Evolutionary conservation across 1,140 invertebrate genomes (phyloP), one percentile per base, ranked within the genome.

Genomic region (Euwallacea similis): DNA sequence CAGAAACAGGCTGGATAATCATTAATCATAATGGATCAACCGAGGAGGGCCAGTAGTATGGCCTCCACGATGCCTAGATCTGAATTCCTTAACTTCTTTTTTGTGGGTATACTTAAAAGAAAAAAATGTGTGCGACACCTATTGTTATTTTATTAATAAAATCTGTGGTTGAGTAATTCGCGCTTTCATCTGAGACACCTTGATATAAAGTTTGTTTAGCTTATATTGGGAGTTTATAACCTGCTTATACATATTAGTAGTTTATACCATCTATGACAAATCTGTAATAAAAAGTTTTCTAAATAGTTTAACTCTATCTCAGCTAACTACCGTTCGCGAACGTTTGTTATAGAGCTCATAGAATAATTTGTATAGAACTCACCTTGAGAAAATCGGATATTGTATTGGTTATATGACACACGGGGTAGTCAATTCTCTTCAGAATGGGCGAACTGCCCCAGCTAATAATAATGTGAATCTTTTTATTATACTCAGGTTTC

Each of bases 401-500:
- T 33, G 21, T 33, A 2, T 33, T 33, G 21, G 4, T 4, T 33
- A 33, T 2, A 33, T 33, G 21, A 33, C 10, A 7, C 0, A 64
- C 0, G 11, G 69, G 69, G 47, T 65, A 64, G 16, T 71, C 69
- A 7, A 59, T 10, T 21, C 46, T 59, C 21, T 65, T 64, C 9
- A 64, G 33, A n/a, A 71, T 56, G 7, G 62, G 13, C 8, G 8
- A 16, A 2, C 15, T 9, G 7, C 42, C 62, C 11, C 44, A 71
- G 10, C n/a, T 41, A 4, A 71, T 42, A 72, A 60, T 58, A n/a
- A 76, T n/a, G 13, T 43, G 79, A 15, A 88, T 81, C 75, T 87
- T 88, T 0, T 81, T 73, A 74, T 88, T 88, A 71, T 88, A 89
- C 69, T 88, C 84, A 0, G 91, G 88, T 11, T 82, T 81, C 16